These are phyloP conservation scores for Piprites chloris DNA, from an alignment of 2,113 vertebrate genomes.

Conservation along the genomic window DNA sequence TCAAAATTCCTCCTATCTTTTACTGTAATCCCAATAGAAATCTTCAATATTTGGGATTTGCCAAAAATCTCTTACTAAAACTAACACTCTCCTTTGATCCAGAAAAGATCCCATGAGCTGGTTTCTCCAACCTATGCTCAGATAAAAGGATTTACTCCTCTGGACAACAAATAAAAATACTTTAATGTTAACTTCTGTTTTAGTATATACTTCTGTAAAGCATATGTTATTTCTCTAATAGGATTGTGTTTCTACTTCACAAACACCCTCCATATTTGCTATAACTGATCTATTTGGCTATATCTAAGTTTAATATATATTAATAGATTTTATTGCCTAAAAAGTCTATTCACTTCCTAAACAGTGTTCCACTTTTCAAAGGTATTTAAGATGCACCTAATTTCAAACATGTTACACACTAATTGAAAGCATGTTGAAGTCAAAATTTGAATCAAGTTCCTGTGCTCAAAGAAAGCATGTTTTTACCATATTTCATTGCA, in stretches of 20 bases:
- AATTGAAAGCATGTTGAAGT: not conserved
- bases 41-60: not conserved
- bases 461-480: not conserved
- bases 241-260: not conserved
- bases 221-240: not conserved
- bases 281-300: not conserved
- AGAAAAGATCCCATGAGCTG: not conserved
- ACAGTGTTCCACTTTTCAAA: not conserved
- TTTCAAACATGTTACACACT: not conserved
- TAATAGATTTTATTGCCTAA: not conserved
- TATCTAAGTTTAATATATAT: not conserved
- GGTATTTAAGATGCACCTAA: not conserved
- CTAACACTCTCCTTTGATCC: not conserved
- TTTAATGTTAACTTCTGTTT: not conserved
- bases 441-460: not conserved
- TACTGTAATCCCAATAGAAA: not conserved
- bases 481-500: not conserved
- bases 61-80: not conserved
- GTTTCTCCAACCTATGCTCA: not conserved
- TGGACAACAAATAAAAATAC: not conserved
- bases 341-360: not conserved
- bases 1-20: not conserved
- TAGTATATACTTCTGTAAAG: not conserved
- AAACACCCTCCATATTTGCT: not conserved
- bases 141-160: not conserved